These are phyloP conservation scores for Drosophila pallidifrons DNA, from an alignment of 1,140 invertebrate species.

Conservation along the genomic window DNA sequence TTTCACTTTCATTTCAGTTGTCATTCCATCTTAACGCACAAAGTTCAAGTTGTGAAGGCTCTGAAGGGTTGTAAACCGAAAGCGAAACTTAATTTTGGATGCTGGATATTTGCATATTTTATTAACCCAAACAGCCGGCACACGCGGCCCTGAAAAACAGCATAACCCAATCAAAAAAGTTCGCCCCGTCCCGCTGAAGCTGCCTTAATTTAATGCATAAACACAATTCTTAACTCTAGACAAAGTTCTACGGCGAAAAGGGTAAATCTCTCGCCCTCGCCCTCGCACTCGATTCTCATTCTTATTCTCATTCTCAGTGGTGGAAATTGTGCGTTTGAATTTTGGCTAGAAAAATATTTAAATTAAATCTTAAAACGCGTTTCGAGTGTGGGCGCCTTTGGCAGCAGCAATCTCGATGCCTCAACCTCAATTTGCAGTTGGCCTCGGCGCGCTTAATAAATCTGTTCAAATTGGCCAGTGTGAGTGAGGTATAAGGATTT, in stretches of 20 bases:
- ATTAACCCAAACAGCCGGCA: constrained; percentile 76
- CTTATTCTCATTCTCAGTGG: neutral
- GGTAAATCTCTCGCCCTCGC: constrained; percentile 16
- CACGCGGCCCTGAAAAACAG: constrained; percentile 53
- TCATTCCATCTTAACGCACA: constrained; percentile 5
- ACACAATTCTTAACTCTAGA: constrained; percentile 62
- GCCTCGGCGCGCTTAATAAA: constrained; percentile 19
- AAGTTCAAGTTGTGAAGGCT: constrained; percentile 2
- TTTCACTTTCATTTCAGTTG: constrained; percentile 8
- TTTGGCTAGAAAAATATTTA: constrained; percentile 55
- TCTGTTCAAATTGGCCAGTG: neutral
- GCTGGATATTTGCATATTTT: constrained; percentile 78
- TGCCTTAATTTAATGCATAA: constrained; percentile 80
- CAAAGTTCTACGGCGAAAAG: constrained; percentile 44
- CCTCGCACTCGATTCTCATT: neutral
- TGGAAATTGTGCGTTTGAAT: constrained; percentile 46
- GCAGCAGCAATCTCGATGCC: constrained; percentile 21
- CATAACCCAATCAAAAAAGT: constrained; percentile 78
- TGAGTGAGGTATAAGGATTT: neutral
- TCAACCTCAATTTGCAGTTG: constrained; percentile 37
- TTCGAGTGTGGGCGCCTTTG: constrained; percentile 27
- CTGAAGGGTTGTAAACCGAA: constrained; percentile 57
- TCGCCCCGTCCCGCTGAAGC: constrained; percentile 37
- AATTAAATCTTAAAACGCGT: constrained; percentile 71
- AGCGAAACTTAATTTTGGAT: constrained; percentile 75